Evolutionary conservation across 2,888 invertebrate genomes (phyloP), one percentile per base, ranked within the genome.

Genomic region (Phalera bucephala): DNA sequence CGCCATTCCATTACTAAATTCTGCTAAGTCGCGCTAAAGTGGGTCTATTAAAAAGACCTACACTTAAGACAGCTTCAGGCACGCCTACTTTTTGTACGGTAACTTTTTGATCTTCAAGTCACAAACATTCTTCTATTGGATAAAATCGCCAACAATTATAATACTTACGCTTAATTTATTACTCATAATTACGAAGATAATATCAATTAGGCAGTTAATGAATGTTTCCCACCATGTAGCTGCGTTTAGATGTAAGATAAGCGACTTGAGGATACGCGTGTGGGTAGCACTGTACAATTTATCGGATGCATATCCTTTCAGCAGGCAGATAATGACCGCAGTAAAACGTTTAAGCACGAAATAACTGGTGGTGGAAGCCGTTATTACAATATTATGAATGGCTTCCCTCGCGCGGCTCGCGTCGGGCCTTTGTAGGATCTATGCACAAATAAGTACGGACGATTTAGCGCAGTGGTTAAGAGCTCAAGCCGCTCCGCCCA

Each of bases 311-410:
- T 88, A 89, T 88, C 87, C 87, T 88, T 88, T 89, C 89, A 87
- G 77, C 85, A 87, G 80, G 80, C 85, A 84, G 87, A 88, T 89
- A 89, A 89, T 89, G 87, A 87, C 88, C 83, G 86, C 82, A 88
- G 88, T 89, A 85, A 88, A 89, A 85, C 89, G 87, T 85, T 88
- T 88, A 88, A 87, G 88, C 84, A 88, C 83, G 88, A 75, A 81
- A 88, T 88, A 88, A 88, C 86, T 85, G 87, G 73, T 79, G 77
- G 71, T 87, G 74, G 84, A 78, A 81, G 78, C 85, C 81, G 84
- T 87, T 88, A 89, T 88, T 89, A 89, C 87, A 86, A 85, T 87
- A 87, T 88, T 88, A 88, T 87, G 87, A 86, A 89, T 89, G 80
- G 87, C 72, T 82, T 80, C 79, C 80, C 68, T 68, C 72, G 62